Percentiles rank a stretch among this genome's conserved stretches.
Conservation (phyloP, 1,140 invertebrate species). For the Littorina saxatilis region DNA sequence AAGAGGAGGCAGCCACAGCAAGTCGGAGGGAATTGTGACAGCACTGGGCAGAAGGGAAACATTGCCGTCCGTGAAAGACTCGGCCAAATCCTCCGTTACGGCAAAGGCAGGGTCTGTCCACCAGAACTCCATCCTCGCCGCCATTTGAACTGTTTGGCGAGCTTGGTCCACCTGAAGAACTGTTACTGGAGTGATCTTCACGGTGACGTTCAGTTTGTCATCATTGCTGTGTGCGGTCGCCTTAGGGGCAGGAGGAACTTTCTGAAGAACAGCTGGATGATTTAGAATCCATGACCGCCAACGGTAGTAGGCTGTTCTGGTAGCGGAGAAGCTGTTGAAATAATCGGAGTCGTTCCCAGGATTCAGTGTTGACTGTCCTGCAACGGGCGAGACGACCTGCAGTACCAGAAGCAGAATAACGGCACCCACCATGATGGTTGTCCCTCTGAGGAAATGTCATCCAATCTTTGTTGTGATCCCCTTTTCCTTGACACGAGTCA, state of each 20-base stretch:
- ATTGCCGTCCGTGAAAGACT: background rate
- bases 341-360: background rate
- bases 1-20: background rate
- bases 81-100: background rate
- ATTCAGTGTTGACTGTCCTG: too few species aligned
- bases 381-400: too few species aligned
- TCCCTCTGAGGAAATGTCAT: background rate
- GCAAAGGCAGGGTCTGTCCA: background rate
- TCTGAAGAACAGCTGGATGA: background rate
- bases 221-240: background rate
- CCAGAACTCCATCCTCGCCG: background rate
- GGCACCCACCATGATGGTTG: too few species aligned
- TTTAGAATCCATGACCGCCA: background rate
- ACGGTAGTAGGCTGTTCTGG: background rate
- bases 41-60: background rate
- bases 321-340: too few species aligned
- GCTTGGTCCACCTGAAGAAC: background rate
- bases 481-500: too few species aligned
- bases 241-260: background rate
- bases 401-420: too few species aligned
- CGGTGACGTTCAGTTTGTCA: too few species aligned
- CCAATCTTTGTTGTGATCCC: background rate
- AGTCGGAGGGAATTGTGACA: background rate
- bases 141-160: background rate
- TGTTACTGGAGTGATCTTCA: background rate